Evolutionary conservation across 2,797 vertebrate genomes (phyloP).

Genomic region (Cichlasoma orientale): DNA sequence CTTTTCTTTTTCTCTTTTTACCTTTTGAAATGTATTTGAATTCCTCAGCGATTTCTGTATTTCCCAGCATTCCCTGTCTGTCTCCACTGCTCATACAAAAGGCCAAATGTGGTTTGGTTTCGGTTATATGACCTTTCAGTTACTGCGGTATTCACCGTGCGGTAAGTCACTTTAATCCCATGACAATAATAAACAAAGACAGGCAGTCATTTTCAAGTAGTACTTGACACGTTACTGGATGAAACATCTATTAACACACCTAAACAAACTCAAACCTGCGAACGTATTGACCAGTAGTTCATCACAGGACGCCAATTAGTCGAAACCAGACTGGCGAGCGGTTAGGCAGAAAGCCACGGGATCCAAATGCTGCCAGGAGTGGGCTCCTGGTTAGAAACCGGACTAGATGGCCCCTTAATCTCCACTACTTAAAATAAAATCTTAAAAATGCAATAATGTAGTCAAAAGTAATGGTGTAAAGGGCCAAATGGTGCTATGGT

Average conservation of each 20-base stretch:
- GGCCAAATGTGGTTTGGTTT: background rate
- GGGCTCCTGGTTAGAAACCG: background rate
- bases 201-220: background rate
- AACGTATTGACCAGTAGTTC: background rate
- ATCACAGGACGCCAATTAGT: background rate
- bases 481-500: background rate
- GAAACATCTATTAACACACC: background rate
- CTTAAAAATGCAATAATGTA: background rate
- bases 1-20: background rate
- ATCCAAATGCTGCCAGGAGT: background rate
- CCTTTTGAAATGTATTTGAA: background rate
- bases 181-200: background rate
- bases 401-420: background rate
- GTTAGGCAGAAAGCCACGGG: background rate
- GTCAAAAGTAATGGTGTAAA: background rate
- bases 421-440: background rate
- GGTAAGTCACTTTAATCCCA: background rate
- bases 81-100: background rate
- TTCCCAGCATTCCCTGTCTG: background rate
- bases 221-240: background rate
- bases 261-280: background rate
- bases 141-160: background rate
- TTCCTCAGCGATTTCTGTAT: background rate
- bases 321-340: background rate
- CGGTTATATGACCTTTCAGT: background rate